These are phyloP conservation scores for Gobio gobio DNA, from an alignment of 2,113 vertebrate genomes.

Conservation along the genomic window DNA sequence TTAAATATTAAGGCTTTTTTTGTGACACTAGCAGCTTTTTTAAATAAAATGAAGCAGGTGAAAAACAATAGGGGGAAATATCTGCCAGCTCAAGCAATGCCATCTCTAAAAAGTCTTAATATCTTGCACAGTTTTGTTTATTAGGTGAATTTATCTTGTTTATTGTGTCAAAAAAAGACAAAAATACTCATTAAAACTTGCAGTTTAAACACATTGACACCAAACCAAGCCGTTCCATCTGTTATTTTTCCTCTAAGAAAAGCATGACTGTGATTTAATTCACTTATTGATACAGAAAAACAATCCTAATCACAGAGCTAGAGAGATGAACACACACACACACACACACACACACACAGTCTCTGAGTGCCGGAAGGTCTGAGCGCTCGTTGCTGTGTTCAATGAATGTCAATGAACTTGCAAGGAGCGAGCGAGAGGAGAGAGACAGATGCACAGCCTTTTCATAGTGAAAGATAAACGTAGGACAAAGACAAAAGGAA, in stretches of 20 bases:
- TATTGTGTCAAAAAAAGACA: not conserved
- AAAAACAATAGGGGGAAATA: not conserved
- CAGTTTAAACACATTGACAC: conserved; percentile 28
- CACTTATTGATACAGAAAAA: conserved; percentile 39
- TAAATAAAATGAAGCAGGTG: not conserved
- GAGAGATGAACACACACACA: conserved; percentile 25
- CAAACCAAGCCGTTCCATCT: conserved; percentile 1
- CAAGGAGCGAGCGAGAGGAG: conserved; percentile 35
- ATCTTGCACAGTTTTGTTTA: not conserved
- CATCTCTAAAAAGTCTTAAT: not conserved
- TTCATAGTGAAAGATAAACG: conserved; percentile 55
- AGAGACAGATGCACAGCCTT: conserved; percentile 51
- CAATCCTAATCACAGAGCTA: conserved; percentile 2
- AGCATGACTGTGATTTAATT: conserved; percentile 43
- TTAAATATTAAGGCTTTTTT: not conserved
- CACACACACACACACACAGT: conserved; percentile 29
- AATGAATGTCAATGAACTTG: conserved; percentile 65
- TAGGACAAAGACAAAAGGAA: conserved; percentile 54
- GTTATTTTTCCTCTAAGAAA: conserved; percentile 28
- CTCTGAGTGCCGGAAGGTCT: conserved; percentile 56
- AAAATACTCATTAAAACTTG: not conserved
- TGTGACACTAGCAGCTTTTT: too few relatives aligned
- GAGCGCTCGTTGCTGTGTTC: conserved; percentile 55
- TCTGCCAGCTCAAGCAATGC: not conserved
- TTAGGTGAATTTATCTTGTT: not conserved